phyloP scores from a whole-genome alignment of 2,113 vertebrate species.

The Syngnathus floridae region DNA sequence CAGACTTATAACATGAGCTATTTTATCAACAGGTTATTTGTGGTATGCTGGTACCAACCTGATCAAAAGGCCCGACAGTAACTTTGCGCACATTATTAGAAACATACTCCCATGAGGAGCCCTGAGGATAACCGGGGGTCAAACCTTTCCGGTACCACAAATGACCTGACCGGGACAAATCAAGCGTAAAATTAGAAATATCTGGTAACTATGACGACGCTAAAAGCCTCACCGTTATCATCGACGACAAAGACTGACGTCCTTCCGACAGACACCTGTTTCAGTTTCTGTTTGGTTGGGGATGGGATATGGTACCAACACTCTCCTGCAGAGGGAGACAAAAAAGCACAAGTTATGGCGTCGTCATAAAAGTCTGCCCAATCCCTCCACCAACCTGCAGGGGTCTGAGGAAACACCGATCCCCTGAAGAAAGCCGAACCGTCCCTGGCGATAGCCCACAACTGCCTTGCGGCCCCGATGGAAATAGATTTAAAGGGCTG shows the following conservation, averaged over 20 bases:
- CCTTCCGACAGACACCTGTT: slow-evolving; percentile 88
- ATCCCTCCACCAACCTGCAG: slow-evolving; percentile 73
- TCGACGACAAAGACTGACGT: slow-evolving; percentile 84
- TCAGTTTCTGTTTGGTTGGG: slow-evolving; percentile 84
- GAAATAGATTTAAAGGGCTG: slow-evolving; percentile 91
- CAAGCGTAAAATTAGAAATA: not conserved
- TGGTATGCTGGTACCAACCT: slow-evolving; percentile 70
- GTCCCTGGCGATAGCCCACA: slow-evolving; percentile 90
- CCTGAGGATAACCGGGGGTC: slow-evolving; percentile 90
- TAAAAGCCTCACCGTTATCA: slow-evolving; percentile 77
- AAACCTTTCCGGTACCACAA: slow-evolving; percentile 88
- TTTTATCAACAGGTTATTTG: not conserved
- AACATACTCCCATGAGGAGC: slow-evolving; percentile 87
- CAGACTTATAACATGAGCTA: not conserved
- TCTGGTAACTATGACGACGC: not conserved
- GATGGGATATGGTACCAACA: slow-evolving; percentile 95
- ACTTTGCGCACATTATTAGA: slow-evolving; percentile 93
- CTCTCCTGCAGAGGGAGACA: slow-evolving; percentile 73
- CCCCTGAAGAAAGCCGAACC: slow-evolving; percentile 92
- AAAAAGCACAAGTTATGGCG: not conserved
- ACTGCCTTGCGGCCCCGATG: slow-evolving; percentile 81
- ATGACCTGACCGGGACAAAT: slow-evolving; percentile 71
- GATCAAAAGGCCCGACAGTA: slow-evolving; percentile 89
- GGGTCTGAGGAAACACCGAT: slow-evolving; percentile 80
- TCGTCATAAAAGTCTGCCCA: not conserved